Conservation (phyloP, 2,888 invertebrate species). For the Entomobrya multifasciata region DNA sequence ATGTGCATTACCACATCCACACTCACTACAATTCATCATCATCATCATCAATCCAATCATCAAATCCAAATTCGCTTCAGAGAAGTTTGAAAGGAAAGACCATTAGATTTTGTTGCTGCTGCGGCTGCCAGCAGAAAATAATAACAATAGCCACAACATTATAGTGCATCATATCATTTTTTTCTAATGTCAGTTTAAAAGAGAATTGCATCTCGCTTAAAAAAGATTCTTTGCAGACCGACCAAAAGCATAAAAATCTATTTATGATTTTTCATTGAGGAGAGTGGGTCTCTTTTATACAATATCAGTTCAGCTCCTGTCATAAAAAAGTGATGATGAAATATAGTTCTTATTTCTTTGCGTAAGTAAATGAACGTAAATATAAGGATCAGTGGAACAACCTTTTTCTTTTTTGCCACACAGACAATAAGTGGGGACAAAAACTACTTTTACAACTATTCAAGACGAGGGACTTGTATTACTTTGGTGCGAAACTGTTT, state of each 20-base stretch:
- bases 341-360: slow-evolving; percentile 46
- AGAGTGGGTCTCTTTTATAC: slow-evolving; percentile 37
- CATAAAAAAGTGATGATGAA: slow-evolving; percentile 66
- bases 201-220: slow-evolving; percentile 22
- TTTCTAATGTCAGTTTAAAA: not conserved
- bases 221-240: not conserved
- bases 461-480: not conserved
- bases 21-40: slow-evolving; percentile 3
- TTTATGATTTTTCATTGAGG: slow-evolving; percentile 44
- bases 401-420: slow-evolving; percentile 22
- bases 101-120: no score
- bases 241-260: slow-evolving; percentile 29
- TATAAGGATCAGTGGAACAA: slow-evolving; percentile 43
- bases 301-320: slow-evolving; percentile 54
- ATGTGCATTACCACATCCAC: slow-evolving; percentile 39
- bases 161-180: slow-evolving; percentile 43
- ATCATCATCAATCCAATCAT: slow-evolving; percentile 19
- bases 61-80: slow-evolving; percentile 45
- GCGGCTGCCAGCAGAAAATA: slow-evolving; percentile 1
- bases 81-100: not conserved
- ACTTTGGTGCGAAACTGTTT: slow-evolving; percentile 45
- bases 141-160: no score
- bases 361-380: slow-evolving; percentile 48
- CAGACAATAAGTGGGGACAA: not conserved
- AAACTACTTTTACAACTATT: no score